Evolutionary conservation across 1,140 invertebrate genomes (phyloP).

Genomic region (Drosophila elegans): DNA sequence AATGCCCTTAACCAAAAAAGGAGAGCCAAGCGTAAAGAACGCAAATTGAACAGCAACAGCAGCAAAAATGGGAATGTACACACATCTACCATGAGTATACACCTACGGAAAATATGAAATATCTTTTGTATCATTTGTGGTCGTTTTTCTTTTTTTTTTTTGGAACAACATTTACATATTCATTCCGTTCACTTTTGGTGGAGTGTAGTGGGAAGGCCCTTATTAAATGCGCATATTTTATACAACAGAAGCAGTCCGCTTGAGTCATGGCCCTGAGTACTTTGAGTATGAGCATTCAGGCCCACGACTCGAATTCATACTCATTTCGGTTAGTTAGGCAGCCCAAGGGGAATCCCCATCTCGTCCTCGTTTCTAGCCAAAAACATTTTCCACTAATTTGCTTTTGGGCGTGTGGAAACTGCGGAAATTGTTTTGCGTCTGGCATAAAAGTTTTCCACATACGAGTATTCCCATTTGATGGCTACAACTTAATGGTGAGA

Average conservation of each 20-base stretch:
- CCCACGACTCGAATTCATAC: slow-evolving; percentile 38
- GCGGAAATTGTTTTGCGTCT: slow-evolving; percentile 79
- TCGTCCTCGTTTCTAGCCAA: slow-evolving; percentile 27
- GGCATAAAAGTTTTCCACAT: slow-evolving; percentile 71
- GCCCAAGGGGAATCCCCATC: slow-evolving; percentile 10
- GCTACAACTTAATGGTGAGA: slow-evolving; percentile 71
- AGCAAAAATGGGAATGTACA: slow-evolving; percentile 37
- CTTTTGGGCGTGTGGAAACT: slow-evolving; percentile 17
- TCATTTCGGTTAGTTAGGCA: slow-evolving; percentile 51
- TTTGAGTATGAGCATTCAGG: slow-evolving; percentile 28
- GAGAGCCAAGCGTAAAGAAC: slow-evolving; percentile 32
- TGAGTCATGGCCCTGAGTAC: slow-evolving; percentile 32
- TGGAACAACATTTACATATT: slow-evolving; percentile 66
- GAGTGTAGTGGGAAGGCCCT: slow-evolving; percentile 45
- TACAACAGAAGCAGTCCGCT: slow-evolving; percentile 53
- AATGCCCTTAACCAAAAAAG: slow-evolving; percentile 64
- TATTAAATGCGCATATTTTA: slow-evolving; percentile 82
- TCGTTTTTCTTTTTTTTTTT: slow-evolving; percentile 36
- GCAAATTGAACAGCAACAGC: slow-evolving; percentile 62
- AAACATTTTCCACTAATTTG: slow-evolving; percentile 61
- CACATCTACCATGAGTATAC: slow-evolving; percentile 6
- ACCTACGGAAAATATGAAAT: slow-evolving; percentile 51
- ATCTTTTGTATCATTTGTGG: slow-evolving; percentile 57
- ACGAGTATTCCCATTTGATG: slow-evolving; percentile 68
- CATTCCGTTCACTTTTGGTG: slow-evolving; percentile 34